These are phyloP conservation scores for Drosophila neocordata DNA, from an alignment of 1,140 invertebrate genomes.

Conservation along the genomic window DNA sequence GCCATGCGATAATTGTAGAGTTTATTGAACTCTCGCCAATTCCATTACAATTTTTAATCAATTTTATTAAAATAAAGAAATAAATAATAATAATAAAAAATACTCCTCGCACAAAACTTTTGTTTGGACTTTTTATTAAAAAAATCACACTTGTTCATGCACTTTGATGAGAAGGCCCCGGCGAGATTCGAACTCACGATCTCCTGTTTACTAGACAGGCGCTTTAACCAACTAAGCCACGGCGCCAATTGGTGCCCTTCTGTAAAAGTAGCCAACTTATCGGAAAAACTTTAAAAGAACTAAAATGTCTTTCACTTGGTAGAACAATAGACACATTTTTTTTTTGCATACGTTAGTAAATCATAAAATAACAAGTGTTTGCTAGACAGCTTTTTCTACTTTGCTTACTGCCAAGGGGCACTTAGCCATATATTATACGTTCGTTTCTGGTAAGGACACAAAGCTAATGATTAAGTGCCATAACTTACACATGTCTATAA, in stretches of 20 bases:
- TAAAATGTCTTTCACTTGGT: too few relatives aligned
- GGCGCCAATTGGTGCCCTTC: slow-evolving; percentile 77
- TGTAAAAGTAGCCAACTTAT: slow-evolving; percentile 11
- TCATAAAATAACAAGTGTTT: too few relatives aligned
- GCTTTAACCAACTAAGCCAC: slow-evolving; percentile 87
- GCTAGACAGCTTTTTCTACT: too few relatives aligned
- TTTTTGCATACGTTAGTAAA: too few relatives aligned
- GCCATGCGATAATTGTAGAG: not conserved
- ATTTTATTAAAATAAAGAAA: not conserved
- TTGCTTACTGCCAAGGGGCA: too few relatives aligned
- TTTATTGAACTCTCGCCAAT: not conserved
- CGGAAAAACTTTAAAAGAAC: not conserved
- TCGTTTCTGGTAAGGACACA: too few relatives aligned
- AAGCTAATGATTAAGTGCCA: too few relatives aligned
- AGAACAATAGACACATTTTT: too few relatives aligned
- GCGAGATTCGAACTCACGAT: slow-evolving; percentile 86
- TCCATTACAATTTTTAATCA: slow-evolving; percentile 11
- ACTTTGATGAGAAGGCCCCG: too few relatives aligned
- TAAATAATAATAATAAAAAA: not conserved
- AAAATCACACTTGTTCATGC: too few relatives aligned
- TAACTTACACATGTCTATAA: too few relatives aligned
- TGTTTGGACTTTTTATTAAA: not conserved
- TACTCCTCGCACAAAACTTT: not conserved
- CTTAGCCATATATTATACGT: too few relatives aligned
- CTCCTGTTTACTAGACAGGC: slow-evolving; percentile 87